Conservation (phyloP, 2,888 invertebrate species). For the Hirudinaria manillensis region DNA sequence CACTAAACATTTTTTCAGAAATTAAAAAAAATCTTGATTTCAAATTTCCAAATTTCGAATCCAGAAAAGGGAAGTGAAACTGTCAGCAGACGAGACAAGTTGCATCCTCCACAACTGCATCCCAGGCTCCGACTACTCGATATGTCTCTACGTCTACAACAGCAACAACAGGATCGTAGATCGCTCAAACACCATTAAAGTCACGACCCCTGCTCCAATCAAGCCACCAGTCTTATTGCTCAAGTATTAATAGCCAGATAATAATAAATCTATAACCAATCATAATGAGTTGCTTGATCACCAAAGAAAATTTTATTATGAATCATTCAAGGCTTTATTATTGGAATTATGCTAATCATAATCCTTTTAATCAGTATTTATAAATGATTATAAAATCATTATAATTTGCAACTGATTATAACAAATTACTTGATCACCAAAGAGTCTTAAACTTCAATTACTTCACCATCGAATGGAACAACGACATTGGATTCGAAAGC, state of each 20-base stretch:
- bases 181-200: conserved; percentile 49
- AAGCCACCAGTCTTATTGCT: conserved; percentile 50
- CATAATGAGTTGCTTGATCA: too few species aligned
- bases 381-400: too few species aligned
- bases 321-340: too few species aligned
- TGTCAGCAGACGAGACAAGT: conserved; percentile 48
- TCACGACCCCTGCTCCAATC: conserved; percentile 53
- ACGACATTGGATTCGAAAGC: conserved; percentile 52
- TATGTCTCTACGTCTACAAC: conserved; percentile 47
- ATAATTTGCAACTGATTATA: too few species aligned
- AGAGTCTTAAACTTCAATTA: conserved; percentile 54
- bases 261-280: too few species aligned
- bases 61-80: conserved; percentile 51
- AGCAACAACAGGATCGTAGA: conserved; percentile 48
- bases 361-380: too few species aligned
- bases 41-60: conserved; percentile 4
- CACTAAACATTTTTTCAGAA: too few species aligned
- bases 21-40: background rate
- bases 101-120: conserved; percentile 53
- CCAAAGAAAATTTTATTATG: too few species aligned
- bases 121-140: conserved; percentile 52
- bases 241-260: conserved; percentile 38
- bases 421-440: background rate
- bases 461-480: conserved; percentile 54
- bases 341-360: too few species aligned